Percentiles rank a stretch among this genome's conserved stretches.
These are phyloP conservation scores for Drosophila ustulata DNA, from an alignment of 2,888 invertebrate species.

Conservation along the genomic window DNA sequence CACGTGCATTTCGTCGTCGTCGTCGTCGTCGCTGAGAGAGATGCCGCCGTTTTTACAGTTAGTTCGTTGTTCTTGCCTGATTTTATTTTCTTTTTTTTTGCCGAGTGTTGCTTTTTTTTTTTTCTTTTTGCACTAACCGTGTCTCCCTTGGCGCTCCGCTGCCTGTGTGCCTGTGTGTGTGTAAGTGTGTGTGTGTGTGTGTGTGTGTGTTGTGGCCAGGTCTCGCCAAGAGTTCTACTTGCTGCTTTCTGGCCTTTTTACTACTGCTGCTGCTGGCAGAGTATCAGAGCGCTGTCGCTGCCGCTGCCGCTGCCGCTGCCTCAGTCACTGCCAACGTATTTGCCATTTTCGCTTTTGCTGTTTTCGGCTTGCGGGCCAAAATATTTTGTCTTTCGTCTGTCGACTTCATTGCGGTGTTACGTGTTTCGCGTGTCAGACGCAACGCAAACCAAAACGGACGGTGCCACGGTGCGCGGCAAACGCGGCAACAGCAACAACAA, in stretches of 20 bases:
- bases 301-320: constrained; percentile 18
- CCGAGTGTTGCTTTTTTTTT: background rate
- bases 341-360: constrained; percentile 70
- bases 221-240: constrained; percentile 43
- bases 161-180: background rate
- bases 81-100: constrained; percentile 1
- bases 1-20: constrained; percentile 68
- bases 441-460: constrained; percentile 40
- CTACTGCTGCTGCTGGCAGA: constrained; percentile 10
- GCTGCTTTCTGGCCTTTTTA: constrained; percentile 37
- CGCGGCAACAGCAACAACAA: constrained; percentile 53
- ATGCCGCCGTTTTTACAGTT: constrained; percentile 34
- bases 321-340: constrained; percentile 48
- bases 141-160: constrained; percentile 3
- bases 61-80: constrained; percentile 10
- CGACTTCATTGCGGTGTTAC: constrained; percentile 85
- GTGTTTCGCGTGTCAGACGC: constrained; percentile 85
- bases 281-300: constrained; percentile 14
- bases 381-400: constrained; percentile 71
- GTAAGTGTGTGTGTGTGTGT: constrained; percentile 2
- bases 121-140: constrained; percentile 39
- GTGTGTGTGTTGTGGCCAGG: constrained; percentile 47
- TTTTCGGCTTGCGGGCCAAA: constrained; percentile 79
- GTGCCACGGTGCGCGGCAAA: constrained; percentile 59
- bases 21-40: constrained; percentile 30